Base-by-base conservation (phyloP, 2,113 vertebrate species). In the Xerus inauris region DNA sequence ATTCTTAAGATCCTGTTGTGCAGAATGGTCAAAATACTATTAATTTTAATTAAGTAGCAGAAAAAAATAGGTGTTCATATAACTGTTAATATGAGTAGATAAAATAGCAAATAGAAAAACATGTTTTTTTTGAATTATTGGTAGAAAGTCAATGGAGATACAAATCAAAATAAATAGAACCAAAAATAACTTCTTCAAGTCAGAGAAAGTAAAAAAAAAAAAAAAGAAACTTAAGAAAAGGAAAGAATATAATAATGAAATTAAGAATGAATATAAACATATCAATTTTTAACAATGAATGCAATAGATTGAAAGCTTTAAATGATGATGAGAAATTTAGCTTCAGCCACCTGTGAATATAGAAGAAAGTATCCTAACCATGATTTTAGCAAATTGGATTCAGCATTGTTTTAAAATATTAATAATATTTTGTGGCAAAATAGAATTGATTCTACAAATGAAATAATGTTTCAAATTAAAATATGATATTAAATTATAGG, bases 101-200 rank as follows among this genome's bases (percentile, higher is more conserved):
- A 32, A 13, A 65, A 69, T 91, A 87, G 42, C 59, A 64, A 35
- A 47, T 54, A 87, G 13, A 87, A 38, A 71, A 76, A 76, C 0
- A 32, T 65, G 49, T 71, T n/a, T 54, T 62, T 76, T 95, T 64
- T 67, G 64, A 85, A 45, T 38, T 67, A 77, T 77, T 86, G 6
- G 28, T 59, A 40, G 40, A 19, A 65, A 59, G 12, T 9, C 38
- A 91, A 86, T 17, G 65, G 65, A 89, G 92, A 89, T 73, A 38
- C 4, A 96, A 96, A 96, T 47, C 26, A 87, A 92, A 91, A 54
- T 51, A 93, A 85, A 89, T 9, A 40, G 42, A 67, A 8, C 28
- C 13, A 84, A 85, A 28, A 90, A 77, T 8, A 79, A 65, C 28
- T 94, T 87, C 24, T 49, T 95, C 26, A 92, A 59, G 35, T 4